Evolutionary conservation across 2,113 vertebrate species (phyloP).

Genomic region (Desmodus rotundus): DNA sequence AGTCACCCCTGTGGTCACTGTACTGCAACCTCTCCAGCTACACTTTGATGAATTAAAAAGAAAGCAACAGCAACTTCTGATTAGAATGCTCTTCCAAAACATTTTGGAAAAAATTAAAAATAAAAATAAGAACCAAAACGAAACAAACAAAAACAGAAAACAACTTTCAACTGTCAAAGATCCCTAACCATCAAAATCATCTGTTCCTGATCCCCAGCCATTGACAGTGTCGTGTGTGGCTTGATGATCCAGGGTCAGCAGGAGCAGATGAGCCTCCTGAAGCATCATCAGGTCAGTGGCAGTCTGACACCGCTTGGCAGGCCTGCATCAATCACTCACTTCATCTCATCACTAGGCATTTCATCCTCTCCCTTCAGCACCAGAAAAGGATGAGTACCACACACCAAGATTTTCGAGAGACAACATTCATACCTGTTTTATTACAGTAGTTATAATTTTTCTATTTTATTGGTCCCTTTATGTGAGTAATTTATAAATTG

Average conservation of each 20-base stretch:
- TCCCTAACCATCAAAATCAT: background rate
- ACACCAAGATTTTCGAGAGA: background rate
- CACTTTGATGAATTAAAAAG: background rate
- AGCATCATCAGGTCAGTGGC: background rate
- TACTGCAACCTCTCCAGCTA: background rate
- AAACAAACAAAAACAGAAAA: background rate
- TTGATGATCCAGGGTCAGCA: background rate
- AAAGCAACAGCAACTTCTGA: background rate
- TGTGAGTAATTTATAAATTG: background rate
- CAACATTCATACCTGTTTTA: background rate
- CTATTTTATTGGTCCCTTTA: background rate
- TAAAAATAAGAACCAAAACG: background rate
- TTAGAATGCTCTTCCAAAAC: background rate
- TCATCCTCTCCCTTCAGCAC: background rate
- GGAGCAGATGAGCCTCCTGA: too few relatives aligned
- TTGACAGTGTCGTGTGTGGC: too few relatives aligned
- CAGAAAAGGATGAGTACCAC: background rate
- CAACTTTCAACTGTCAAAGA: background rate
- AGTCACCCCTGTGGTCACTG: background rate
- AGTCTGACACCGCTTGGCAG: background rate
- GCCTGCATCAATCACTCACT: background rate
- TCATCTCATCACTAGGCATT: background rate
- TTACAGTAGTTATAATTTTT: background rate
- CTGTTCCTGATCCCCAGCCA: background rate
- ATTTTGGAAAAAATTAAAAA: background rate